Evolutionary conservation across 2,797 vertebrate genomes (phyloP).

Genomic region (Acrossocheilus fasciatus): DNA sequence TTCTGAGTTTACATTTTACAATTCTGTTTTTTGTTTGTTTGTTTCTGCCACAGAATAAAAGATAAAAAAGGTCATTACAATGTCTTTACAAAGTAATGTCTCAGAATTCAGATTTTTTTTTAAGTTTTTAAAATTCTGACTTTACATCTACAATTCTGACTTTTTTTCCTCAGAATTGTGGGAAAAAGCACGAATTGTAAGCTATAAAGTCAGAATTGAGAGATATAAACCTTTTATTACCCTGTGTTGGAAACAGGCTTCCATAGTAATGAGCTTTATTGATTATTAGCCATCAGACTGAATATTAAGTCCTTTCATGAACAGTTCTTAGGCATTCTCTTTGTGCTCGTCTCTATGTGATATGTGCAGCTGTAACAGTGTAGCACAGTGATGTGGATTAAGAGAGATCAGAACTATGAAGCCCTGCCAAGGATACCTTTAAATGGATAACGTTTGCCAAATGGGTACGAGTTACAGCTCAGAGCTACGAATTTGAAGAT

Average conservation of each 20-base stretch:
- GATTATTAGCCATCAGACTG: not conserved
- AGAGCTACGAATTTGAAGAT: not conserved
- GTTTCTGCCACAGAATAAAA: too few relatives aligned
- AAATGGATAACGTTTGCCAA: slow-evolving; percentile 9
- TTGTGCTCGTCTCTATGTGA: not conserved
- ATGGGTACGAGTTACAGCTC: slow-evolving; percentile 16
- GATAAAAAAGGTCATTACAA: too few relatives aligned
- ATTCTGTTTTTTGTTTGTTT: too few relatives aligned
- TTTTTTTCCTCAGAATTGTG: too few relatives aligned
- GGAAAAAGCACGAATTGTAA: too few relatives aligned
- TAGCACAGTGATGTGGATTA: slow-evolving; percentile 21
- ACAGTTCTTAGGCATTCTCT: not conserved
- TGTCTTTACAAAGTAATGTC: too few relatives aligned
- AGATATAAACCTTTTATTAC: too few relatives aligned
- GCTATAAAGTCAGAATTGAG: too few relatives aligned
- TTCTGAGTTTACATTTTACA: not conserved
- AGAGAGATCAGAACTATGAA: slow-evolving; percentile 32
- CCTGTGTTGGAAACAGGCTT: not conserved
- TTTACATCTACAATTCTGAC: too few relatives aligned
- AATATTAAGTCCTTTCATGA: not conserved
- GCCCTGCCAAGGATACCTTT: slow-evolving; percentile 27
- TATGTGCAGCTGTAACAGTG: not conserved
- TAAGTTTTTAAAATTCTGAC: too few relatives aligned
- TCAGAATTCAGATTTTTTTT: too few relatives aligned
- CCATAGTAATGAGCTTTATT: not conserved